These are phyloP conservation scores for Alaudala cheleensis DNA, from an alignment of 2,113 vertebrate species.

Conservation along the genomic window DNA sequence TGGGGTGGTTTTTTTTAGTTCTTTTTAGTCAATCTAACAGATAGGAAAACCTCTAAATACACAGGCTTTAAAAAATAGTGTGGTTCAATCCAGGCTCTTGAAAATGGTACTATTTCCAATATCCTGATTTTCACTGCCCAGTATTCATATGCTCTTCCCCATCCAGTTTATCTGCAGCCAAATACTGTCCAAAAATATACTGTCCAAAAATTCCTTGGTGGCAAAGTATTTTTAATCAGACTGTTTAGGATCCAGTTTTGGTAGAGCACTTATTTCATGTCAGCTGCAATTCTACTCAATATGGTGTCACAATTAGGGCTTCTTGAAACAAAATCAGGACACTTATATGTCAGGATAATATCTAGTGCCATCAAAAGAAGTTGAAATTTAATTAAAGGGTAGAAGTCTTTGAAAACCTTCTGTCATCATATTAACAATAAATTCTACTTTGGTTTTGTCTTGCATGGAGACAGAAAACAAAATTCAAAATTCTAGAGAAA, in stretches of 20 bases:
- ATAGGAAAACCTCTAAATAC: not conserved
- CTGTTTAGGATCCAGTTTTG: not conserved
- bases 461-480: not conserved
- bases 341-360: not conserved
- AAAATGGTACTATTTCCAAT: not conserved
- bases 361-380: not conserved
- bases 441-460: not conserved
- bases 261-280: not conserved
- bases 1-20: not conserved
- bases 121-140: not conserved
- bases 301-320: not conserved
- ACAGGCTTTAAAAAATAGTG: not conserved
- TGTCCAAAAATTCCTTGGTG: not conserved
- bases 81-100: not conserved
- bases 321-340: not conserved
- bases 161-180: not conserved
- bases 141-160: not conserved
- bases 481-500: not conserved
- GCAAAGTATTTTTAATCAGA: not conserved
- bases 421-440: not conserved
- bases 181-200: not conserved
- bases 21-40: not conserved
- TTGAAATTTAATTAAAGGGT: not conserved
- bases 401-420: not conserved
- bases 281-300: not conserved